Base-by-base conservation (phyloP, 2,113 vertebrate species). In the Psilopsiagon aymara region DNA sequence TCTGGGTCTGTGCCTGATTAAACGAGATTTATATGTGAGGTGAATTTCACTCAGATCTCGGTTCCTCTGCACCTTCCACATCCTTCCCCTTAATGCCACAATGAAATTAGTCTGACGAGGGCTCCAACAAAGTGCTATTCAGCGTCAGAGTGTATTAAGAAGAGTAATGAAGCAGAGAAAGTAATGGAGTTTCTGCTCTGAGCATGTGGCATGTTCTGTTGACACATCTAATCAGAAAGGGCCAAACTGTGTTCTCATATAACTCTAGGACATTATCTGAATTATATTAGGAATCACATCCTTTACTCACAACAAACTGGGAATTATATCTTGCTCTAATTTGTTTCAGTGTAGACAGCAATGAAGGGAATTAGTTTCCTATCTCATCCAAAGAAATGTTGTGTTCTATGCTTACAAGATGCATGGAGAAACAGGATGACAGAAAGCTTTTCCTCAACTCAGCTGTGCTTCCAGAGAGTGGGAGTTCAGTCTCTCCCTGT, bases 141-240 rank as follows among this genome's bases (percentile, higher is more conserved):
- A 66, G 77, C 90, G 81, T 81, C 93, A 95, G 90, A 74, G 83
- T 64, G 78, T 57, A 95, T 95, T 96, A 97, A 79, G 92, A 83
- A 93, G 77, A 94, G 90, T 90, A 96, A 96, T 93, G 96, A 92
- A 95, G 92, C 90, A 86, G 88, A 82, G 87, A 85, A 93, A 53
- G 88, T 63, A 92, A 96, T 93, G 11, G 46, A 89, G 94, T 94
- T 88, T 87, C 82, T 95, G 80, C 94, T 79, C 92, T 87, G 82
- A 95, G 87, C 85, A 33, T 67, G 83, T 80, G 93, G 75, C 64
- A 92, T 76, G 90, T 77, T 89, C 90, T 79, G 70, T 79, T 95
- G 88, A 96, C 88, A 96, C 92, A 86, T 92, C 91, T 95, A 92
- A 96, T 94, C 92, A 87, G 82, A 92, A 87, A 80, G 66, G 93